A percentile compares a stretch with the other conserved stretches of the same genome.
phyloP scores from a whole-genome alignment of 2,113 vertebrate genomes.

The Hippolais icterina region DNA sequence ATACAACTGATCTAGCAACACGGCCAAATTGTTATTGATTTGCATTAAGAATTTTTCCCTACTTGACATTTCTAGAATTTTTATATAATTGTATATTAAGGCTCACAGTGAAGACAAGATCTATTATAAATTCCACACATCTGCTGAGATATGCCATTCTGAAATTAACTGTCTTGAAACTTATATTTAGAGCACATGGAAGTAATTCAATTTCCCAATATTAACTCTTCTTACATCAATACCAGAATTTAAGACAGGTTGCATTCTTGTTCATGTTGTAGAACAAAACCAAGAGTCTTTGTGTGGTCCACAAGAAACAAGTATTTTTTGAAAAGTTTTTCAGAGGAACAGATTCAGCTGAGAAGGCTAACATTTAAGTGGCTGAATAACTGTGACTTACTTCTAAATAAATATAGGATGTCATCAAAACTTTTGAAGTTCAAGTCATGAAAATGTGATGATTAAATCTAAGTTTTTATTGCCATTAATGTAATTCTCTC shows the following conservation, averaged over 20 bases:
- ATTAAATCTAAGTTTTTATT: conserved; percentile 26
- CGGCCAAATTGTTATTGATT: conserved; percentile 74
- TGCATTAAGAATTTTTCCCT: conserved; percentile 41
- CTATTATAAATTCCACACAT: conserved; percentile 23
- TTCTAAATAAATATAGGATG: conserved; percentile 18
- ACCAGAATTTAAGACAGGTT: not conserved
- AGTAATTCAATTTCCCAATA: conserved; percentile 45
- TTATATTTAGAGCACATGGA: not conserved
- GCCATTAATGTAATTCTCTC: not conserved
- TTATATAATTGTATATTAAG: conserved; percentile 46
- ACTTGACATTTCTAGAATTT: conserved; percentile 46
- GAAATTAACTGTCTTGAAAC: conserved; percentile 62
- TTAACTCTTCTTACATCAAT: conserved; percentile 30
- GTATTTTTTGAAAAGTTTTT: not conserved
- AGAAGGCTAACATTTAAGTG: not conserved
- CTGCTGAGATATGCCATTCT: conserved; percentile 57
- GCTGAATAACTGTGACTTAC: conserved; percentile 29
- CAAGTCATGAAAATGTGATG: not conserved
- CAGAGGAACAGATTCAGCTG: not conserved
- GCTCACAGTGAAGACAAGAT: conserved; percentile 20
- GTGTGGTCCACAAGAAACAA: not conserved
- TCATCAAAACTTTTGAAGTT: conserved; percentile 10
- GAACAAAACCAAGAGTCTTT: not conserved
- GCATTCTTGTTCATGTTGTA: not conserved
- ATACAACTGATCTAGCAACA: conserved; percentile 50